phyloP scores from a whole-genome alignment of 1,140 invertebrate genomes.

The Diploscapter pachys region DNA sequence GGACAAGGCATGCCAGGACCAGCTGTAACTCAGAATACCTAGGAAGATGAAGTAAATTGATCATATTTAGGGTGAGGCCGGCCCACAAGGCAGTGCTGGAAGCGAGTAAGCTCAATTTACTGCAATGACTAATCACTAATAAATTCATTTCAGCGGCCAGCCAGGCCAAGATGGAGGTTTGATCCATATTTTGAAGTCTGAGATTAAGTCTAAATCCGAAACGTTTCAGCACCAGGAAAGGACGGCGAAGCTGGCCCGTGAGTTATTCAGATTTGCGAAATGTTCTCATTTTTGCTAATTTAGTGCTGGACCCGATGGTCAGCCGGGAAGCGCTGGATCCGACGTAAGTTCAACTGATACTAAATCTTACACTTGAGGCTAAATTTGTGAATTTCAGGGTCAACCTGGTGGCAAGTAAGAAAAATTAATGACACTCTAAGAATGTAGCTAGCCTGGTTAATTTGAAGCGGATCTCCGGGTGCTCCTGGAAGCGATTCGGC shows the following conservation, averaged over 20 bases:
- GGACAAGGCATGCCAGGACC: background rate
- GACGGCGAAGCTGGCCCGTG: slow-evolving; percentile 15
- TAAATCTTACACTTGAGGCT: too few species aligned
- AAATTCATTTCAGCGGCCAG: slow-evolving; percentile 20
- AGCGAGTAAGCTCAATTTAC: background rate
- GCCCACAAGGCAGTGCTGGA: slow-evolving; percentile 16
- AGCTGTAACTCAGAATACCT: slow-evolving; percentile 9
- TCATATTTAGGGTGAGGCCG: slow-evolving; percentile 14
- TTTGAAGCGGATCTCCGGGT: slow-evolving; percentile 9
- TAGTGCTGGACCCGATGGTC: slow-evolving; percentile 8
- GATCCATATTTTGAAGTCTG: slow-evolving; percentile 8
- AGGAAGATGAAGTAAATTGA: background rate
- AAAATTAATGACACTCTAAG: slow-evolving; percentile 14
- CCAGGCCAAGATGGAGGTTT: slow-evolving; percentile 21
- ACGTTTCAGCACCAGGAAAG: background rate
- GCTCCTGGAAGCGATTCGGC: slow-evolving; percentile 27
- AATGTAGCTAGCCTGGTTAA: slow-evolving; percentile 13
- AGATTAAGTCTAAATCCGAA: slow-evolving; percentile 5
- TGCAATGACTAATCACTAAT: background rate
- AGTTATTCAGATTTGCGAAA: slow-evolving; percentile 15
- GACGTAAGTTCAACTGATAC: slow-evolving; percentile 1
- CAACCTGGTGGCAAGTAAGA: slow-evolving; percentile 13
- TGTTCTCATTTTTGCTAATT: slow-evolving; percentile 12
- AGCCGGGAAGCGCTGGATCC: slow-evolving; percentile 18
- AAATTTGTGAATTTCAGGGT: background rate